Percentiles rank a stretch among this genome's conserved stretches.
phyloP scores from a whole-genome alignment of 23 tunicate species.

The Aplidium turbinatum region DNA sequence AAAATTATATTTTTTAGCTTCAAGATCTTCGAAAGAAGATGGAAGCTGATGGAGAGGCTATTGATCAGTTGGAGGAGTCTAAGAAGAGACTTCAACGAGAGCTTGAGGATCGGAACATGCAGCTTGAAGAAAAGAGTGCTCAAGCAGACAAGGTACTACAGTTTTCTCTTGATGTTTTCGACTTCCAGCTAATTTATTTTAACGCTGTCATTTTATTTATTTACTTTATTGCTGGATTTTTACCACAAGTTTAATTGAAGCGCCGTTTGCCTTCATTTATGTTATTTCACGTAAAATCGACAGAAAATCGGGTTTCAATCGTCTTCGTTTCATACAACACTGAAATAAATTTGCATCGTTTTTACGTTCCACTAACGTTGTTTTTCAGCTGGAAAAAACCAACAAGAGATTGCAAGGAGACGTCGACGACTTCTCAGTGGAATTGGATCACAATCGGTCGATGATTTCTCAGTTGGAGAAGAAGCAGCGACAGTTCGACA shows the following conservation, averaged over 20 bases:
- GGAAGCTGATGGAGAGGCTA: constrained; percentile 76
- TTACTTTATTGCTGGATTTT: too few species aligned
- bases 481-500: constrained; percentile 99
- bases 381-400: constrained; percentile 79
- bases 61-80: constrained; percentile 75
- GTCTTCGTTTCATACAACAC: not conserved
- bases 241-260: too few species aligned
- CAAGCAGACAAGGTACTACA: constrained; percentile 60
- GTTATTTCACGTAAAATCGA: too few species aligned
- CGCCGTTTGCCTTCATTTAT: too few species aligned
- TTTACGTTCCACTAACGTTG: not conserved
- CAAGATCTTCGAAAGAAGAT: constrained; percentile 80
- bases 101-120: constrained; percentile 62
- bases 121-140: constrained; percentile 78
- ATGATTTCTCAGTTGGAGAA: constrained; percentile 76
- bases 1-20: constrained; percentile 32
- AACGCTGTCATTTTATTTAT: too few species aligned
- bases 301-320: too few species aligned
- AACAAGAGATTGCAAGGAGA: constrained; percentile 92
- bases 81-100: constrained; percentile 77
- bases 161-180: too few species aligned
- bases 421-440: constrained; percentile 75
- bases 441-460: constrained; percentile 72
- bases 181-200: not conserved
- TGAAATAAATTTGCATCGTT: not conserved